Conservation (phyloP, 2,888 invertebrate species). For the Lypha dubia region DNA sequence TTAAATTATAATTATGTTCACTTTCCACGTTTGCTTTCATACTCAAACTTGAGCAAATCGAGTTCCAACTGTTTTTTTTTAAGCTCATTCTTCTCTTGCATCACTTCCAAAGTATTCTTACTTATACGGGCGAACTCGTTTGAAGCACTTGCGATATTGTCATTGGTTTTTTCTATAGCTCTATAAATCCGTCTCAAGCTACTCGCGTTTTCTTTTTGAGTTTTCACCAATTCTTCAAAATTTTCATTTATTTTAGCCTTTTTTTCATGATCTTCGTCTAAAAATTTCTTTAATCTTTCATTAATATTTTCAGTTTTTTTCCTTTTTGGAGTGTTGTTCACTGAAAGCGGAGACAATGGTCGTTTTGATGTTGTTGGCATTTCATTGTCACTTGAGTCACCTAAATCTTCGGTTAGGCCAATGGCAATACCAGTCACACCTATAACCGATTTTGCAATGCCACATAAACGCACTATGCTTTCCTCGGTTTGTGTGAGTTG, state of each 20-base stretch:
- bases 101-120: background rate
- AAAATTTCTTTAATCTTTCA: background rate
- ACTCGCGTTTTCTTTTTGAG: background rate
- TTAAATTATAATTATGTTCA: no score
- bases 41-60: no score
- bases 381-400: constrained; percentile 7
- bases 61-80: background rate
- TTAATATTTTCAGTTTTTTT: background rate
- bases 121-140: background rate
- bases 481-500: background rate
- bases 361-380: constrained; percentile 19
- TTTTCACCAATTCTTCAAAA: background rate
- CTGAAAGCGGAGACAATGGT: constrained; percentile 12
- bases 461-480: constrained; percentile 6
- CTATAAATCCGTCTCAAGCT: background rate
- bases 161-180: background rate
- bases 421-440: constrained; percentile 15
- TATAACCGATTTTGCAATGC: constrained; percentile 17
- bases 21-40: background rate
- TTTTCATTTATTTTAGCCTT: background rate
- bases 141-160: constrained; percentile 4
- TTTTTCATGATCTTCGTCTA: background rate
- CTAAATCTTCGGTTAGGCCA: constrained; percentile 4
- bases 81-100: constrained; percentile 4
- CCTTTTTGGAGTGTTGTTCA: constrained; percentile 8